These are phyloP conservation scores for Meandrina meandrites DNA, from an alignment of 92 coral and sea anemone genomes.

Conservation along the genomic window DNA sequence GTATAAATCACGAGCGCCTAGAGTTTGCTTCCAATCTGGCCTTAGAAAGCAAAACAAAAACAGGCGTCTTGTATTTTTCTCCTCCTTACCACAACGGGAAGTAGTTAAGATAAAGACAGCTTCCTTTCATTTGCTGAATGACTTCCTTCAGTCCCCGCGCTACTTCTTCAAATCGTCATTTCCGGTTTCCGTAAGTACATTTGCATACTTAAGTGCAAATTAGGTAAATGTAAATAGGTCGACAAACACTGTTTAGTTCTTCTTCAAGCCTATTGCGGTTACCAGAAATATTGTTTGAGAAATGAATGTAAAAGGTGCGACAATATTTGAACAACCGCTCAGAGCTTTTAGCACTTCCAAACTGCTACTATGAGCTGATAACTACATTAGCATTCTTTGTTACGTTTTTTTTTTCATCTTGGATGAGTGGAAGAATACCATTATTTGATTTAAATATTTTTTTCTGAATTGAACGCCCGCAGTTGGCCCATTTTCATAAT, in stretches of 20 bases:
- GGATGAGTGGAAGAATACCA: not conserved
- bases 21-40: not conserved
- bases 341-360: conserved; percentile 17
- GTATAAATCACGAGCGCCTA: not conserved
- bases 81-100: not conserved
- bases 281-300: conserved; percentile 1
- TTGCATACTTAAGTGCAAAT: not conserved
- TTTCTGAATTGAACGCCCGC: not conserved
- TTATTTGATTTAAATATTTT: not conserved
- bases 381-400: not conserved
- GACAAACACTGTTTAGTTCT: not conserved
- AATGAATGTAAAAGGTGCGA: not conserved
- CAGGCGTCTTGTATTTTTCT: not conserved
- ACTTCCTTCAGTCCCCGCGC: not conserved
- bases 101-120: not conserved
- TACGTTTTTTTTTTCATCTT: not conserved
- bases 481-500: not conserved
- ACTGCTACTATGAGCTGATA: not conserved
- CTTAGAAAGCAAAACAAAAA: not conserved
- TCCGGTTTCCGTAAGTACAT: conserved; percentile 8
- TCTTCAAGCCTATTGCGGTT: not conserved
- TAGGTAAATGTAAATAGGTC: no score
- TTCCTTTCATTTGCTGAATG: not conserved
- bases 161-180: not conserved
- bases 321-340: conserved; percentile 14